phyloP scores from a whole-genome alignment of 1,140 invertebrate species.

The Cardiocondyla obscurior region DNA sequence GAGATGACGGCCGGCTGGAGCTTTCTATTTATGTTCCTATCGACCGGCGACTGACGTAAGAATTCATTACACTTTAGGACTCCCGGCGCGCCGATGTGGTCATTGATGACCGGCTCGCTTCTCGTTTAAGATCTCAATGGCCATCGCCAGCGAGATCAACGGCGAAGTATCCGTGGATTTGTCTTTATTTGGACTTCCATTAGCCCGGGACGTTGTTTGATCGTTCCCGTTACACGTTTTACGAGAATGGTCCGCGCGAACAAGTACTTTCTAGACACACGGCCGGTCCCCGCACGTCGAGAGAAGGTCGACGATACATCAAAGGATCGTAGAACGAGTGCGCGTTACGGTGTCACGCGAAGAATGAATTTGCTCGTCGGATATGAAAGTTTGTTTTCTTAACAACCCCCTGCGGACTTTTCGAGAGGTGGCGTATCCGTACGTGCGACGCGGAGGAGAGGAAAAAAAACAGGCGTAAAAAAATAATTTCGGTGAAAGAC shows the following conservation, averaged over 20 bases:
- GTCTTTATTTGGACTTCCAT: slow-evolving; percentile 67
- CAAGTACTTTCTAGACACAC: slow-evolving; percentile 63
- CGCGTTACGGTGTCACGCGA: not conserved
- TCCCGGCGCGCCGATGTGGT: slow-evolving; percentile 5
- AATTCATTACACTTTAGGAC: slow-evolving; percentile 27
- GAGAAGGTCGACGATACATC: slow-evolving; percentile 63
- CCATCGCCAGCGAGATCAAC: slow-evolving; percentile 10
- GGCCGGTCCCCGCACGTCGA: slow-evolving; percentile 5
- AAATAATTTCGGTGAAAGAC: slow-evolving; percentile 29
- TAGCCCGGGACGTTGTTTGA: slow-evolving; percentile 50
- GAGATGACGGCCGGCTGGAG: not conserved
- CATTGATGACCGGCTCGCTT: slow-evolving; percentile 41
- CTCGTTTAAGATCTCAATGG: slow-evolving; percentile 34
- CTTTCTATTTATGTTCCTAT: slow-evolving; percentile 46
- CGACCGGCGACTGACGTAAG: slow-evolving; percentile 2
- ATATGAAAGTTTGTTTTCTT: slow-evolving; percentile 54
- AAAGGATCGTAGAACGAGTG: slow-evolving; percentile 53
- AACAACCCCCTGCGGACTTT: slow-evolving; percentile 12
- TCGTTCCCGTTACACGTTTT: slow-evolving; percentile 64
- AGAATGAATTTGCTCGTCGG: slow-evolving; percentile 38
- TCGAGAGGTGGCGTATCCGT: not conserved
- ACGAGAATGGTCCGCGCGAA: slow-evolving; percentile 56
- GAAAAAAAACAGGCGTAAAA: not conserved
- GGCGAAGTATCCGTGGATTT: slow-evolving; percentile 38
- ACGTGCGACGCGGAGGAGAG: no score